These are phyloP conservation scores for Drosophila meridiana DNA, from an alignment of 2,888 invertebrate species.

Conservation along the genomic window DNA sequence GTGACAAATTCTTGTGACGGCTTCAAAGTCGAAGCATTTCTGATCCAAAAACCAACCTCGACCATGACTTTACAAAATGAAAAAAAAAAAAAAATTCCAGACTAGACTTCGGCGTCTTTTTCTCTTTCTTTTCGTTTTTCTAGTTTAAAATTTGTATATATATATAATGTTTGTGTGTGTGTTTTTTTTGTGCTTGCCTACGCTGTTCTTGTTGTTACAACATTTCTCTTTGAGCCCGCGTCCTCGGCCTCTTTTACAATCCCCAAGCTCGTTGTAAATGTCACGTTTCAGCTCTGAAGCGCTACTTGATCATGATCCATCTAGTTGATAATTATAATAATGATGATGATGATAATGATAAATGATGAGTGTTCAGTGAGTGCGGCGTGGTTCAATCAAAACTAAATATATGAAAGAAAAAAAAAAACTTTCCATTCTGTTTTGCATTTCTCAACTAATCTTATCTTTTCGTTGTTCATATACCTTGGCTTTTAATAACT, in stretches of 20 bases:
- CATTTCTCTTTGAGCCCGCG: slow-evolving; percentile 37
- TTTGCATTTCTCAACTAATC: slow-evolving; percentile 26
- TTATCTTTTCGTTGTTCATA: slow-evolving; percentile 9
- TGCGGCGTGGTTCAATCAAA: slow-evolving; percentile 42
- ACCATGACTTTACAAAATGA: slow-evolving; percentile 66
- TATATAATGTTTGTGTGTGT: slow-evolving; percentile 19
- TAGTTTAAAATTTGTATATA: slow-evolving; percentile 1
- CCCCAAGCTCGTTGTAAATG: slow-evolving; percentile 58
- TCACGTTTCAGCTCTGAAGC: slow-evolving; percentile 49
- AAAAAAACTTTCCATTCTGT: slow-evolving; percentile 2
- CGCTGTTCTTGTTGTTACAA: slow-evolving; percentile 58
- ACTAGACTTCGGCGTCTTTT: slow-evolving; percentile 26
- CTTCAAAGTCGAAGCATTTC: slow-evolving; percentile 35
- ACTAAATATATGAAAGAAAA: background rate
- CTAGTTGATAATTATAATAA: slow-evolving; percentile 32
- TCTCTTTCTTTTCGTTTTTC: slow-evolving; percentile 21
- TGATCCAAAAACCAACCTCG: slow-evolving; percentile 18
- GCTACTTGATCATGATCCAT: slow-evolving; percentile 57
- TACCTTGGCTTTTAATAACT: slow-evolving; percentile 1
- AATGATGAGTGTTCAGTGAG: slow-evolving; percentile 26
- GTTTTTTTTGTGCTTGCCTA: slow-evolving; percentile 60
- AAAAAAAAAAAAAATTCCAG: slow-evolving; percentile 31
- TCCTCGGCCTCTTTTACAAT: slow-evolving; percentile 64
- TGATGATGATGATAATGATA: slow-evolving; percentile 11
- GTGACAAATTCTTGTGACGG: slow-evolving; percentile 69